Evolutionary conservation across 2,888 invertebrate species (phyloP).

Genomic region (Cistogaster globosa): DNA sequence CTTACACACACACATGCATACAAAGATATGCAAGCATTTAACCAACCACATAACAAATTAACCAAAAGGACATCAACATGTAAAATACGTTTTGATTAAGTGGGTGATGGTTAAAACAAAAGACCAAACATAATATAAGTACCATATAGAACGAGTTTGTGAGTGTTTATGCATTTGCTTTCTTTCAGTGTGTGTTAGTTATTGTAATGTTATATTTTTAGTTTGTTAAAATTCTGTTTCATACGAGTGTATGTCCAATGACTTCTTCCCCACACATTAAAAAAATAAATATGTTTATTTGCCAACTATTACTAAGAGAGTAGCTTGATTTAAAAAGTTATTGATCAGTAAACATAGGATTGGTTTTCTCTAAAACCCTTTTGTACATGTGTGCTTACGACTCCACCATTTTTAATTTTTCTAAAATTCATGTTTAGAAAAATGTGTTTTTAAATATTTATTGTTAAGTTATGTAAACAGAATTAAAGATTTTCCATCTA

Average conservation of each 20-base stretch:
- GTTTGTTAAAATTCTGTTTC: conserved; percentile 12
- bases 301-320: background rate
- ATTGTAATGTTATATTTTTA: conserved; percentile 24
- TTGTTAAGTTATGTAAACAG: too few relatives aligned
- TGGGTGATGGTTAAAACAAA: conserved; percentile 67
- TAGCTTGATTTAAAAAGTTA: conserved; percentile 10
- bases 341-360: background rate
- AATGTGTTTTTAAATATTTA: too few relatives aligned
- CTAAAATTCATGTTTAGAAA: too few relatives aligned
- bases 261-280: conserved; percentile 39
- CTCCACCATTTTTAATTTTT: too few relatives aligned
- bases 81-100: conserved; percentile 71
- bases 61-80: conserved; percentile 69
- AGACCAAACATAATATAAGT: conserved; percentile 36
- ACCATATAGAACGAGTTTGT: background rate
- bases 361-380: background rate
- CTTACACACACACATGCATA: background rate
- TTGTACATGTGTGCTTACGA: too few relatives aligned
- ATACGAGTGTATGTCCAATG: conserved; percentile 32
- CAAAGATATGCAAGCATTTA: conserved; percentile 4
- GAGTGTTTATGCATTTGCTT: background rate
- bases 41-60: conserved; percentile 69
- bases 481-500: too few relatives aligned
- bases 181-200: background rate
- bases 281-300: conserved; percentile 54